phyloP scores from a whole-genome alignment of 2,888 invertebrate genomes.

The Brachypalpus laphriformis region DNA sequence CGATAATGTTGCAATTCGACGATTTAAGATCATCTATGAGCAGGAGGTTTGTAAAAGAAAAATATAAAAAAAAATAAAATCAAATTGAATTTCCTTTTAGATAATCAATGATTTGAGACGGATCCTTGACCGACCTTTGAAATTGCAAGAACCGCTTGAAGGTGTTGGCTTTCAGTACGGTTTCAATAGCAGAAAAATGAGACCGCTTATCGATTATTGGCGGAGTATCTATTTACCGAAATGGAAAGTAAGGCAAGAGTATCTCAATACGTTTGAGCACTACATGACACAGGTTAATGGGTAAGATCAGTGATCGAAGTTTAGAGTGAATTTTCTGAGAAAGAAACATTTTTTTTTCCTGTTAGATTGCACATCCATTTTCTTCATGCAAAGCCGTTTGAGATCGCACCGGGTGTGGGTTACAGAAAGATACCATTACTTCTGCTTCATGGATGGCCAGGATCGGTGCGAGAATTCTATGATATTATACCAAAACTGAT shows the following conservation, averaged over 20 bases:
- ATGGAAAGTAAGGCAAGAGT: constrained; percentile 87
- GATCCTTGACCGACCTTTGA: constrained; percentile 84
- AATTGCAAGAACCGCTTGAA: constrained; percentile 86
- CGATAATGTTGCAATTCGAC: constrained; percentile 76
- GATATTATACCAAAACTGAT: constrained; percentile 87
- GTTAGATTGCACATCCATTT: constrained; percentile 85
- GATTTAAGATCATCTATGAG: constrained; percentile 77
- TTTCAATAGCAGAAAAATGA: constrained; percentile 88
- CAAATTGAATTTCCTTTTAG: too few species aligned
- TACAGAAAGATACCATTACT: constrained; percentile 75
- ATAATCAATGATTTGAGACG: constrained; percentile 84
- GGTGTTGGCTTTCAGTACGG: constrained; percentile 90
- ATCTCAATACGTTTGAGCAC: constrained; percentile 89
- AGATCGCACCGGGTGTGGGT: neutral
- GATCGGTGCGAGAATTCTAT: constrained; percentile 91
- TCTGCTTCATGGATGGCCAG: constrained; percentile 93
- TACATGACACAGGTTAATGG: constrained; percentile 90
- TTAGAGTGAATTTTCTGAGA: neutral
- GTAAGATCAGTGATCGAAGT: constrained; percentile 75
- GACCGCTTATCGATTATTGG: constrained; percentile 90
- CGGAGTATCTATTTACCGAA: constrained; percentile 87
- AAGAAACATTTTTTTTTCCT: neutral
- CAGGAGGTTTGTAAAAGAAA: constrained; percentile 79
- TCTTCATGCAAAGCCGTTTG: constrained; percentile 85
- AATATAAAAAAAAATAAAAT: too few species aligned